Percentiles rank a stretch among this genome's conserved stretches.
Conservation (phyloP, 2,113 vertebrate species). For the Phylloscopus trochiloides region DNA sequence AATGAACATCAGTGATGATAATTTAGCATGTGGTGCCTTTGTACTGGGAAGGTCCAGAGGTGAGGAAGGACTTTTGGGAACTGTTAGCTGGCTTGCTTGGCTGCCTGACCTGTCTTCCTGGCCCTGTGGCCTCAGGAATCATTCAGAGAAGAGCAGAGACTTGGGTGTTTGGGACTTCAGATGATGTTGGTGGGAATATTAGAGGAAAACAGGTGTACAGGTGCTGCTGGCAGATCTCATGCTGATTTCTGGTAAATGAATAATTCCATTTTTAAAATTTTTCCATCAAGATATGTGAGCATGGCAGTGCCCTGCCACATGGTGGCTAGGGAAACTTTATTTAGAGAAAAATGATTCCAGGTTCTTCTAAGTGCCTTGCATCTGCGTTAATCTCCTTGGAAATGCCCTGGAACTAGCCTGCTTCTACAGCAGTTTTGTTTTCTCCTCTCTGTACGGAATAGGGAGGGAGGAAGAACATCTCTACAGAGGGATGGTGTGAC, state of each 20-base stretch:
- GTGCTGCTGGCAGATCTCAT: neutral
- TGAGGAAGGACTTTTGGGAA: neutral
- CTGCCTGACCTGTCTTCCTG: neutral
- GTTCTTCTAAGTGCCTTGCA: neutral
- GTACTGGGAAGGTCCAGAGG: neutral
- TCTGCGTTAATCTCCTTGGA: neutral
- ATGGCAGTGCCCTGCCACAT: fast-evolving
- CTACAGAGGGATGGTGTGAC: neutral
- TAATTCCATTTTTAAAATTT: neutral
- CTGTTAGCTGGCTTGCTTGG: neutral
- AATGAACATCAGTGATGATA: fast-evolving
- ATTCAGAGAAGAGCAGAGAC: neutral
- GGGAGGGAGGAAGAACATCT: neutral
- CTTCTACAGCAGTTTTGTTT: neutral
- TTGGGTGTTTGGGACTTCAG: neutral
- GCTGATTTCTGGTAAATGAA: neutral
- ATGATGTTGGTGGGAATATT: neutral
- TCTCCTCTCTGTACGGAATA: neutral
- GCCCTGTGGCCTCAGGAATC: neutral
- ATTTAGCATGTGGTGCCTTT: neutral
- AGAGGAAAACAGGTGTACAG: neutral
- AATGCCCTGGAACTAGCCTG: neutral
- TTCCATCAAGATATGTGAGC: neutral
- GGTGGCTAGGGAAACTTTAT: neutral
- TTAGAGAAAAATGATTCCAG: neutral